Base-by-base conservation (phyloP, 2,797 vertebrate species). In the Lateolabrax maculatus region DNA sequence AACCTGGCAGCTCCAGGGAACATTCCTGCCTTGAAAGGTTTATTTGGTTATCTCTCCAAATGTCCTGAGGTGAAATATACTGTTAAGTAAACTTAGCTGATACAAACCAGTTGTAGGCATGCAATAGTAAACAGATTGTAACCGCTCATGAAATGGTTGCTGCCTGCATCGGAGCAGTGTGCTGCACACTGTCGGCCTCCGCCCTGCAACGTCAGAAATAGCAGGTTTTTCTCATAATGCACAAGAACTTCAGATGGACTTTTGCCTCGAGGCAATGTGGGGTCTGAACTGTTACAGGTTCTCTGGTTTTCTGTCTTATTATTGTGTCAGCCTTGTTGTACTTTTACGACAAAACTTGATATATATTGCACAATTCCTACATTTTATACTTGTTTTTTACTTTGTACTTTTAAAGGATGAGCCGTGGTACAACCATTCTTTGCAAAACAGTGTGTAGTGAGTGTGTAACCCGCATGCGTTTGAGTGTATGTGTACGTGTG, bases 1-100 rank as follows among this genome's bases (percentile, higher is more conserved):
- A 94, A 92, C 92, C 90, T 87, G 89, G 88, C 90, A 89, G 90
- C 89, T 91, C 84, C 65, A 36, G 90, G 92, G 91, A 93, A 91
- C 90, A 93, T 94, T 95, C 91, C 93, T 90, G 70, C 72, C 90
- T 87, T 89, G 85, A 94, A 93, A 93, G 85, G 90, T 94, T 94
- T 94, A 94, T 94, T 93, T 94, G 91, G 93, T 95, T 95, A 93
- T 95, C 87, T 93, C 88, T 90, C 78, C 79, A 87, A 93, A 93
- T 87, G 93, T 93, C 92, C 90, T 41, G 71, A 90, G 87, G 93
- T 92, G 81, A 93, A 94, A 94, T 92, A 93, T 91, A 93, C 90
- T 90, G 84, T 93, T 94, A 93, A 90, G 89, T 93, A 94, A 94
- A 95, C 91, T 72, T 76, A 76, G 90, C 90, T 94, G 92, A 94